A percentile compares a stretch with the other conserved stretches of the same genome.
Conservation (phyloP, 2,113 vertebrate species). For the Hippopotamus amphibius region DNA sequence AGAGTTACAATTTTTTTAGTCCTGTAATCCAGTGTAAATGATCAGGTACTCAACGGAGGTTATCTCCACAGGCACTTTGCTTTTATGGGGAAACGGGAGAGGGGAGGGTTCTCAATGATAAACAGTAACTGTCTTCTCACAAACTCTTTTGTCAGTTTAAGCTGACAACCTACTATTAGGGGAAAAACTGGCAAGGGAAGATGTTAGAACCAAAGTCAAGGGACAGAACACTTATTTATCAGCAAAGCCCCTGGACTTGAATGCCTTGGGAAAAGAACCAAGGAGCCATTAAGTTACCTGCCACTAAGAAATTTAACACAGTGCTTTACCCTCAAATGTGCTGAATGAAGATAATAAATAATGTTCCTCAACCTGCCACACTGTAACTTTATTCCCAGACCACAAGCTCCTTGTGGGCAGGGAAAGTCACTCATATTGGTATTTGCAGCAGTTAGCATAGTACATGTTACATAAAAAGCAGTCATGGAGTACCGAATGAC, state of each 20-base stretch:
- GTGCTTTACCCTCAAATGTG: not conserved
- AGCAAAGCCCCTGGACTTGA: not conserved
- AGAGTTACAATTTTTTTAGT: not conserved
- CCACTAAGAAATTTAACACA: not conserved
- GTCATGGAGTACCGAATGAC: not conserved
- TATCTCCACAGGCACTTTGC: not conserved
- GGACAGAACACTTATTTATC: not conserved
- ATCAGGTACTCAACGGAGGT: not conserved
- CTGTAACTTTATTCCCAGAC: not conserved
- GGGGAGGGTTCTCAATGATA: not conserved
- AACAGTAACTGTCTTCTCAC: not conserved
- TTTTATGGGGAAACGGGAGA: not conserved
- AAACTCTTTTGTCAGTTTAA: not conserved
- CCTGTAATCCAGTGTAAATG: not conserved
- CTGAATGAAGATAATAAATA: not conserved
- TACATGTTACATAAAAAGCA: not conserved
- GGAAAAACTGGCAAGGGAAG: not conserved
- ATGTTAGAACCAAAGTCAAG: not conserved
- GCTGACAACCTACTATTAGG: not conserved
- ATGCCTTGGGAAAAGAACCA: not conserved
- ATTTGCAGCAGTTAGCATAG: not conserved
- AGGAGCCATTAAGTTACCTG: not conserved
- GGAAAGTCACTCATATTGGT: not conserved
- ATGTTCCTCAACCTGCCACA: not conserved
- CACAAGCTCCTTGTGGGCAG: not conserved